A percentile compares a stretch with the other conserved stretches of the same genome.
Evolutionary conservation across 30 jellyfish, hydroid and myxozoan genomes (phyloP).

Genomic region (Pseudorhiza aurosa): DNA sequence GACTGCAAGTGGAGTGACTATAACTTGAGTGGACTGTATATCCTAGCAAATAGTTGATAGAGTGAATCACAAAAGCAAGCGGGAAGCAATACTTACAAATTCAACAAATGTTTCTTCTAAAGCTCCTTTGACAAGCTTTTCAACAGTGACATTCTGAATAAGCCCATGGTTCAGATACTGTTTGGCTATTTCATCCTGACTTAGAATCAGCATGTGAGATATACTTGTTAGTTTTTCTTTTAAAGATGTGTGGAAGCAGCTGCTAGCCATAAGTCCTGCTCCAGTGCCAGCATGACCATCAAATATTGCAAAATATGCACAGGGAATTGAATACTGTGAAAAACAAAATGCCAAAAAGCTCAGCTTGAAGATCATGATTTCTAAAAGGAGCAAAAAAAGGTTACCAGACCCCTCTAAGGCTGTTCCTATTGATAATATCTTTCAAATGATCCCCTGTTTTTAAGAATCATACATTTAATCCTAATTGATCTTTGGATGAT

Average conservation of each 20-base stretch:
- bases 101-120: slow-evolving; percentile 87
- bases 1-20: too few species aligned
- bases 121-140: slow-evolving; percentile 86
- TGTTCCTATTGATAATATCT: too few species aligned
- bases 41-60: too few species aligned
- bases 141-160: slow-evolving; percentile 77
- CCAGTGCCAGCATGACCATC: slow-evolving; percentile 99
- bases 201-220: slow-evolving; percentile 84
- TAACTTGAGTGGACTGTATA: too few species aligned
- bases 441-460: too few species aligned
- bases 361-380: too few species aligned
- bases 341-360: too few species aligned
- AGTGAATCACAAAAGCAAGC: neutral
- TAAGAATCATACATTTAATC: too few species aligned
- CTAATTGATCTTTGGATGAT: too few species aligned
- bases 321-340: slow-evolving; percentile 71
- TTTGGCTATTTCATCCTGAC: slow-evolving; percentile 62
- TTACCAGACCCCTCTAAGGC: too few species aligned
- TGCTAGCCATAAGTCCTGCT: slow-evolving; percentile 81
- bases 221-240: slow-evolving; percentile 69
- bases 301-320: slow-evolving; percentile 87
- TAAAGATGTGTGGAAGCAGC: slow-evolving; percentile 56
- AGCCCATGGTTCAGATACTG: slow-evolving; percentile 78
- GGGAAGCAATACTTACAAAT: slow-evolving; percentile 42
- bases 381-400: too few species aligned